Evolutionary conservation across 2,797 vertebrate genomes (phyloP), one percentile per base, ranked within the genome.

Genomic region (Hemibagrus guttatus): DNA sequence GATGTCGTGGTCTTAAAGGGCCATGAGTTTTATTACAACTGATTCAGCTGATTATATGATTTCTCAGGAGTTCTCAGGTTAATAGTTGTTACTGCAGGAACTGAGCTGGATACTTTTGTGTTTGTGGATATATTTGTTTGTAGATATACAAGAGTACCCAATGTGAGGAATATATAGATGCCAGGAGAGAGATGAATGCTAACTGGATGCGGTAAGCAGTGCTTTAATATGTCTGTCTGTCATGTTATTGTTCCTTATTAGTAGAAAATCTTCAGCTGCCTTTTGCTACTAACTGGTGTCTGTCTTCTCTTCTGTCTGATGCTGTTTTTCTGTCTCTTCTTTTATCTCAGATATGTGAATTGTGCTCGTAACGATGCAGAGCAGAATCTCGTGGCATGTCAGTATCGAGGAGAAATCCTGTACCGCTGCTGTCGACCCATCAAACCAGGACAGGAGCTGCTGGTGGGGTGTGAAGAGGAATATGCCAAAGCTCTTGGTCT

Each of bases 181-280:
- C 35, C 19, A 71, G 23, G 68, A 71, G 68, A 42, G 68, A 71
- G 35, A 71, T 42, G 35, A 31, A 42, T 4, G 39, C 68, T 42
- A 71, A 71, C 68, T 71, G 68, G 68, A 71, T 71, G 68, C 42
- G 68, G 68, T 71, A 71, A 71, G 19, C 42, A 42, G 42, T 5
- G 12, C 17, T 42, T 71, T 12, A 0, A 19, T 35, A 69, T 35
- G 1, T 23, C 19, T 23, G 19, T 42, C 35, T 71, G 21, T 42
- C 23, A 3, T 8, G 35, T 71, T 19, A 35, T 39, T 39, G 1
- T 69, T 26, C n/a, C n/a, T 14, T 64, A 63, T 68, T 68, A 23
- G 6, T 42, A 39, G 7, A 39, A 69, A 35, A 69, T 39, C 7
- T 23, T 71, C 39, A 1, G 7, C 31, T 39, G 31, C 7, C 66